phyloP scores from a whole-genome alignment of 2,797 vertebrate species.

The Sebastes jordani region DNA sequence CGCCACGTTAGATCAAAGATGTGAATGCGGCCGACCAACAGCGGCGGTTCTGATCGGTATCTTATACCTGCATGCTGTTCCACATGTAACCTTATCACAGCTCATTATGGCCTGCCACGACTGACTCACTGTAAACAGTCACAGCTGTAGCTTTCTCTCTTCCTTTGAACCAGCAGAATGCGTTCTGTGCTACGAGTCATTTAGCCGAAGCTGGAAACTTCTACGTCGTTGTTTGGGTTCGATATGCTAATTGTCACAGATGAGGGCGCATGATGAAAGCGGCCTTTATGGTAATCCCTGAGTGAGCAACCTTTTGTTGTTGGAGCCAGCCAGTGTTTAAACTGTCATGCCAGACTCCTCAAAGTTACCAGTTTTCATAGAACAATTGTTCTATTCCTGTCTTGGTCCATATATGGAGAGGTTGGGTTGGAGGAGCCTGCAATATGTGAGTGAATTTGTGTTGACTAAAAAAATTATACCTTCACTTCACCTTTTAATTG shows the following conservation, averaged over 20 bases:
- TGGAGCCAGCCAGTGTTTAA: background rate
- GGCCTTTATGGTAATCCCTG: background rate
- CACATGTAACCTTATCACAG: constrained; percentile 62
- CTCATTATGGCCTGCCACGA: constrained; percentile 40
- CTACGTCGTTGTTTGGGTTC: constrained; percentile 21
- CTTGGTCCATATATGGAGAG: background rate
- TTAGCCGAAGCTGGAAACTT: constrained; percentile 34
- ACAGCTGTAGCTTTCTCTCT: background rate
- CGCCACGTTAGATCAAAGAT: constrained; percentile 31
- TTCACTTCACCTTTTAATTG: too few species aligned
- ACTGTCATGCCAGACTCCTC: background rate
- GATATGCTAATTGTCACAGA: constrained; percentile 30
- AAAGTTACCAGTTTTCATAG: background rate
- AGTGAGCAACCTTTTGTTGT: background rate
- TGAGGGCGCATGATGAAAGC: constrained; percentile 16
- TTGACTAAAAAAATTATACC: too few species aligned
- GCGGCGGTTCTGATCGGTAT: constrained; percentile 40
- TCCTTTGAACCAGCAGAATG: background rate
- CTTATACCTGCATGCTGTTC: constrained; percentile 45
- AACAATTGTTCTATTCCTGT: background rate
- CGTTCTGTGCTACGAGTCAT: constrained; percentile 31
- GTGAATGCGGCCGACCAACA: constrained; percentile 1
- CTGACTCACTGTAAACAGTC: constrained; percentile 35
- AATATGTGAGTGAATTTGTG: background rate
- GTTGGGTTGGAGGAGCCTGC: background rate